Base-by-base conservation (phyloP, 2,888 invertebrate species). In the Thelaira solivaga region DNA sequence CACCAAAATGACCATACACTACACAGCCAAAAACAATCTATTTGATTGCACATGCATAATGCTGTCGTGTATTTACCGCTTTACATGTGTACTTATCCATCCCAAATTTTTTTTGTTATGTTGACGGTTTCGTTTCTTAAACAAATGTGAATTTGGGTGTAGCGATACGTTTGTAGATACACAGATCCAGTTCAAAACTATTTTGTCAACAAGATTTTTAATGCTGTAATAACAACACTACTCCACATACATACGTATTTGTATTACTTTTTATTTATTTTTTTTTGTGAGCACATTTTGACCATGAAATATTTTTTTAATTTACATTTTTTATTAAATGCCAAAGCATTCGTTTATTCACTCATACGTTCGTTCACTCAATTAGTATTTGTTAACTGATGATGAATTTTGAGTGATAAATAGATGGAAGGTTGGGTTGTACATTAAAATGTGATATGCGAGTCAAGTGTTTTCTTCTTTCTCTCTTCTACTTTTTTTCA, bases 151-250 rank as follows among this genome's bases (percentile, higher is more conserved):
- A 53, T 31, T 20, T 65, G 4, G 22, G n/a, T 49, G 16, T 26
- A 24, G 16, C 3, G 22, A 20, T 36, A 20, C 11, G n/a, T 34
- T 24, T 18, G 16, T 72, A 47, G 26, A 41, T 41, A 2, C 6
- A 26, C 26, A 26, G 4, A 26, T 13, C 6, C 4, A 36, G 13
- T 4, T n/a, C n/a, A 1, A 39, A 34, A n/a, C 55, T 20, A 8
- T 69, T 65, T 74, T 78, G 78, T 74, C 74, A 78, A 78, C 69
- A 74, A 71, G 18, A 69, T 31, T 51, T 51, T 69, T 69, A 74
- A 78, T 78, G 78, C 78, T 74, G 78, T 74, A 78, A 78, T 71
- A 74, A 69, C 22, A 69, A n/a, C n/a, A n/a, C n/a, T n/a, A n/a
- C n/a, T 64, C 22, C 31, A 41, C 20, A 51, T 18, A 26, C 2